Base-by-base conservation (phyloP, 2,113 vertebrate genomes). In the Columba janthina region DNA sequence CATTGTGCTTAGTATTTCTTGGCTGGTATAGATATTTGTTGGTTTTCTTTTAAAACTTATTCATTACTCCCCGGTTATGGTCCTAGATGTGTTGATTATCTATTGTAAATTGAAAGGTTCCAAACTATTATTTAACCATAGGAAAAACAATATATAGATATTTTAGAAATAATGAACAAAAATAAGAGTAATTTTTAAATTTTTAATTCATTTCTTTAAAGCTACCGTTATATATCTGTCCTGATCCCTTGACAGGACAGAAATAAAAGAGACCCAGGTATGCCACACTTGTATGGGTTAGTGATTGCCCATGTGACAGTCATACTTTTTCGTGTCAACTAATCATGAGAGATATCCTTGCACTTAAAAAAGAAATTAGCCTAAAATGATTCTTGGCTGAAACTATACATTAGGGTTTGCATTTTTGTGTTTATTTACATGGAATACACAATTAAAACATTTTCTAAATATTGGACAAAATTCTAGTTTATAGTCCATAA, bases 261-360 rank as follows among this genome's bases (percentile, higher is more conserved):
- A 75, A 89, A 93, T 50, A 28, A 90, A 83, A 80, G 21, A 89
- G 15, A 13, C 51, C 60, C 24, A 66, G 26, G 56, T 76, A 44
- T 4, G 12, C 22, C 46, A 50, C 10, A 61, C 15, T 80, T 0
- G 0, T 62, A 57, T 64, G 0, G 0, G 42, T 69, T 9, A 60
- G 3, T 10, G 74, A 28, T 60, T 57, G 22, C 12, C 74, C 40
- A 53, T 28, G 29, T 62, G 38, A 78, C 21, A 84, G 28, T 7
- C 16, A 36, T 51, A 40, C 3, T 77, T 70, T 31, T 18, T 50
- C 21, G 4, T 70, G 16, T 70, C 54, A 62, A 32, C 1, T 0
- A 12, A n/a, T 20, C 17, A 10, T 4, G 5, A 65, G 24, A 22
- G 17, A 50, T 57, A 71, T 4, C 22, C 4, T 67, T 50, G 20